These are phyloP conservation scores for Nesogale talazaci DNA, from an alignment of 2,113 vertebrate species.

Conservation along the genomic window DNA sequence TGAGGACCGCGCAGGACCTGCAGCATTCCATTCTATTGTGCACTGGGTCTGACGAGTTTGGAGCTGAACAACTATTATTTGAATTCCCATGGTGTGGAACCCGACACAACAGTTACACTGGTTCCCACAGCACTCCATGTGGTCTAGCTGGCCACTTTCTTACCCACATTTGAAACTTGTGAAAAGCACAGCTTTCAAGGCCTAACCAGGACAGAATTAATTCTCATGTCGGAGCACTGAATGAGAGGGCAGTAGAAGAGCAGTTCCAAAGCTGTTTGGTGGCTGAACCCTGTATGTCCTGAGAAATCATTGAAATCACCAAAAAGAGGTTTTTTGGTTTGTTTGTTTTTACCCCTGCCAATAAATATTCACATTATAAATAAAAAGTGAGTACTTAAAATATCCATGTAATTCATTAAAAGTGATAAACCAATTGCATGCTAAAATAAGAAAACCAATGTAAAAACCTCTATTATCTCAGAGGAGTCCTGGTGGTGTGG, in stretches of 20 bases:
- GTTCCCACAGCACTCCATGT: neutral
- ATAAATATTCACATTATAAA: neutral
- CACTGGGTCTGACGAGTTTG: too few relatives aligned
- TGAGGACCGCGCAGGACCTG: too few relatives aligned
- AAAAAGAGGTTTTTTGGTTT: neutral
- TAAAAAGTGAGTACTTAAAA: neutral
- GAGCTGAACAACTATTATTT: too few relatives aligned
- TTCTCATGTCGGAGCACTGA: neutral
- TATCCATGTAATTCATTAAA: neutral
- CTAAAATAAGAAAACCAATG: neutral
- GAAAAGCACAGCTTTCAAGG: neutral
- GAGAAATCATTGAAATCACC: neutral
- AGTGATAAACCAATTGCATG: neutral
- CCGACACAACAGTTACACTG: neutral
- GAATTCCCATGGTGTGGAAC: too few relatives aligned
- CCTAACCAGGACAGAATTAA: neutral
- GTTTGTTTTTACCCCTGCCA: neutral
- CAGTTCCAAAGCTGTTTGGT: neutral
- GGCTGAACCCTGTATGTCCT: neutral
- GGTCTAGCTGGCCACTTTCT: neutral
- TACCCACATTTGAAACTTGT: neutral
- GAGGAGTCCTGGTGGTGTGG: too few relatives aligned
- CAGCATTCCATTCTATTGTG: too few relatives aligned
- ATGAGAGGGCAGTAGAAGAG: neutral
- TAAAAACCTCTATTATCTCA: too few relatives aligned